These are phyloP conservation scores for Barbus barbus DNA, from an alignment of 2,113 vertebrate genomes.

Conservation along the genomic window DNA sequence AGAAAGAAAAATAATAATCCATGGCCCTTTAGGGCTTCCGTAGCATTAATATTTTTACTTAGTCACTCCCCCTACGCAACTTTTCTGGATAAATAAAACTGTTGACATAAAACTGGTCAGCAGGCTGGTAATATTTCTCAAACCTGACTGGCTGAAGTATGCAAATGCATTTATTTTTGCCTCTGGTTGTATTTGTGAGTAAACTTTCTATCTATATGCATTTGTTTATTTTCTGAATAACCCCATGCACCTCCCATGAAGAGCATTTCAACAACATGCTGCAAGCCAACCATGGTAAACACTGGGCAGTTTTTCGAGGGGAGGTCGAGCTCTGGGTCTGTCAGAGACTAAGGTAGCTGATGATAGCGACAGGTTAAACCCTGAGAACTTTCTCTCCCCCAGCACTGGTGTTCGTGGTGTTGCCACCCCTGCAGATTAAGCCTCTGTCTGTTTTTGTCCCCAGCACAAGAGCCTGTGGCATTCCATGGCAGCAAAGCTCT, in stretches of 20 bases:
- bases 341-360: not conserved
- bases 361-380: constrained; percentile 59
- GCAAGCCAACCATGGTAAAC: no score
- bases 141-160: not conserved
- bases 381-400: constrained; percentile 65
- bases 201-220: not conserved
- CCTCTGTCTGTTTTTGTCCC: constrained; percentile 77
- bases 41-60: no score
- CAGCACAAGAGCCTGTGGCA: constrained; percentile 76
- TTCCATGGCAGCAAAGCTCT: constrained; percentile 79
- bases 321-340: not conserved
- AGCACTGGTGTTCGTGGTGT: constrained; percentile 41
- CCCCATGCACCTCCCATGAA: no score
- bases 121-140: not conserved
- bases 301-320: not conserved
- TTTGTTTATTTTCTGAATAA: not conserved
- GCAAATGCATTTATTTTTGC: not conserved
- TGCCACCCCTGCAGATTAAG: constrained; percentile 69
- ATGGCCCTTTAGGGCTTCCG: no score
- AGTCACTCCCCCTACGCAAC: no score
- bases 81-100: no score
- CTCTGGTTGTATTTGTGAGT: not conserved
- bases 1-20: no score
- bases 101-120: no score
- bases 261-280: no score